These are phyloP conservation scores for Diploscapter pachys DNA, from an alignment of 1,140 invertebrate species.

Conservation along the genomic window DNA sequence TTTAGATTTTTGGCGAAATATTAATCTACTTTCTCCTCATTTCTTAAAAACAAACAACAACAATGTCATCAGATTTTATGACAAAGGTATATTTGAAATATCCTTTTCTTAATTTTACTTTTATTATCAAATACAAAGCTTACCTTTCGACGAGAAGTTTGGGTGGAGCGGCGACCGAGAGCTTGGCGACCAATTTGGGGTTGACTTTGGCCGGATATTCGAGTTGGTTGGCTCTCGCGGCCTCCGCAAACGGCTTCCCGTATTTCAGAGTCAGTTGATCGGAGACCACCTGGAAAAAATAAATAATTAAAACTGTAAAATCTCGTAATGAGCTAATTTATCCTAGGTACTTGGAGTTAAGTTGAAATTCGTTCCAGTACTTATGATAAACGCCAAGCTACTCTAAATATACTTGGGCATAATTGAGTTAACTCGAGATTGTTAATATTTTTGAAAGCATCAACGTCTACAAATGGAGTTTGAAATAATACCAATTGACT, in stretches of 20 bases:
- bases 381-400: no score
- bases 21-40: not conserved
- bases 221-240: conserved; percentile 73
- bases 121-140: conserved; percentile 38
- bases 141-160: conserved; percentile 93
- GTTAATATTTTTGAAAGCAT: no score
- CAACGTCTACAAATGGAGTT: no score
- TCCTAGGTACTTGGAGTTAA: no score
- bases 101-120: no score
- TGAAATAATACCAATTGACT: no score
- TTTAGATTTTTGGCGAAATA: conserved; percentile 8
- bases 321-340: no score
- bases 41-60: conserved; percentile 57
- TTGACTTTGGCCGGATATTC: conserved; percentile 72
- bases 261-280: conserved; percentile 87
- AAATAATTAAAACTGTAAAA: conserved; percentile 64
- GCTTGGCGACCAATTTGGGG: conserved; percentile 90
- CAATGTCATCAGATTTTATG: no score
- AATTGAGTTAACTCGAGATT: conserved; percentile 52
- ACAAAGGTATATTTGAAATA: no score
- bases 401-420: no score
- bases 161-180: conserved; percentile 89
- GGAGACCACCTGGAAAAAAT: conserved; percentile 78
- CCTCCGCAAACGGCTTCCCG: conserved; percentile 83
- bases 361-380: no score